Conservation (phyloP, 2,113 vertebrate species). For the Ursus arctos region DNA sequence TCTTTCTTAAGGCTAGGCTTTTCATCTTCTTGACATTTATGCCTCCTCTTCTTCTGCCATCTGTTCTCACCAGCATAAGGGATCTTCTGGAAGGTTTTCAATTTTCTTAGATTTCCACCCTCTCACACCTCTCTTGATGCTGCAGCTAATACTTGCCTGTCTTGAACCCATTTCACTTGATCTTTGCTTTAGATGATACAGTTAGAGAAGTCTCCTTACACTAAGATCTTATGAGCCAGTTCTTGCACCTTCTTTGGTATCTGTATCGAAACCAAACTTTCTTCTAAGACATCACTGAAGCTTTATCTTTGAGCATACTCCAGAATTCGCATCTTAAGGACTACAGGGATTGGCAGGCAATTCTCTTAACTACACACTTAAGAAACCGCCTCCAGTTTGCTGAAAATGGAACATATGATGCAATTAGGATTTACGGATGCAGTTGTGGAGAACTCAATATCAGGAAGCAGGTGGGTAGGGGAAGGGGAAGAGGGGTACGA, state of each 20-base stretch:
- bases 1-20: not conserved
- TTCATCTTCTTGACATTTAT: not conserved
- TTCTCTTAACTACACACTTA: slow-evolving; percentile 61
- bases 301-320: not conserved
- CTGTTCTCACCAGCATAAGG: not conserved
- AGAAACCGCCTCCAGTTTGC: slow-evolving; percentile 51
- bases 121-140: not conserved
- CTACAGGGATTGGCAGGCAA: not conserved
- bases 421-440: slow-evolving; percentile 38
- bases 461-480: slow-evolving; percentile 45
- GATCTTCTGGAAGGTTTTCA: not conserved
- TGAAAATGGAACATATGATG: slow-evolving; percentile 42
- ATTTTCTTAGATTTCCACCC: not conserved
- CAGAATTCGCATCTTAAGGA: slow-evolving; percentile 19
- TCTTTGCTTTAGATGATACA: not conserved
- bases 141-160: not conserved
- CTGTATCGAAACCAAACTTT: not conserved
- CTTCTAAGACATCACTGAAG: not conserved
- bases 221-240: not conserved
- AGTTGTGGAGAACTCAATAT: slow-evolving; percentile 44
- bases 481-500: not conserved
- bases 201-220: not conserved
- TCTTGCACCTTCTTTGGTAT: not conserved
- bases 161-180: not conserved
- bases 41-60: not conserved